Evolutionary conservation across 2,797 vertebrate genomes (phyloP).

Genomic region (Paguma larvata): DNA sequence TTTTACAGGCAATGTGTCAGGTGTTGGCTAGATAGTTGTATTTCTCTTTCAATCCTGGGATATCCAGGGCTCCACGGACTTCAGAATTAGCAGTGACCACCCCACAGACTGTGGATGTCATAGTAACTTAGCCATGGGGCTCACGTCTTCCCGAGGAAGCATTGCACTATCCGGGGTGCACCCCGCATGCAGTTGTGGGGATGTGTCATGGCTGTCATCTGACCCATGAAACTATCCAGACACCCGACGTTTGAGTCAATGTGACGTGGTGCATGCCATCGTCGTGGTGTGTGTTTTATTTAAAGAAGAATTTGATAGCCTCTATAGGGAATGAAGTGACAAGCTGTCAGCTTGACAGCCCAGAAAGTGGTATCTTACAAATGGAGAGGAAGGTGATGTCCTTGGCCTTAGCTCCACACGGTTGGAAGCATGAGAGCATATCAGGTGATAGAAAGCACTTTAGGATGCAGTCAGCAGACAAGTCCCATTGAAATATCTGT

Average conservation of each 20-base stretch:
- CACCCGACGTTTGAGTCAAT: not conserved
- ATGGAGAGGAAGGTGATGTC: constrained; percentile 55
- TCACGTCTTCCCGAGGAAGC: not conserved
- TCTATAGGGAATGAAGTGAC: constrained; percentile 44
- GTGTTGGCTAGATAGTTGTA: not conserved
- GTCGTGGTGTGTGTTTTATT: not conserved
- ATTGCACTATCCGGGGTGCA: not conserved
- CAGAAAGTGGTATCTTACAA: constrained; percentile 40
- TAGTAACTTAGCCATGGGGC: not conserved
- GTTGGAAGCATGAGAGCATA: not conserved
- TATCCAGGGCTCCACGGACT: not conserved
- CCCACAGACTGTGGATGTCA: not conserved
- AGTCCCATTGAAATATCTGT: not conserved
- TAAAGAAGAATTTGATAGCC: constrained; percentile 55
- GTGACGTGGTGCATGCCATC: not conserved
- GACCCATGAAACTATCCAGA: not conserved
- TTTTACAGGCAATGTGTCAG: not conserved
- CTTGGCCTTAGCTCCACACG: not conserved
- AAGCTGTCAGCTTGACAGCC: constrained; percentile 51
- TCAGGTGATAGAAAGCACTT: not conserved
- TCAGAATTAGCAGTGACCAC: not conserved
- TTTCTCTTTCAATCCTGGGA: not conserved
- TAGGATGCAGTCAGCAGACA: not conserved
- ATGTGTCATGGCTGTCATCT: not conserved
- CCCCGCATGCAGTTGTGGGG: not conserved